These are phyloP conservation scores for Auanema freiburgensis DNA, from an alignment of 2,888 invertebrate species.

Conservation along the genomic window DNA sequence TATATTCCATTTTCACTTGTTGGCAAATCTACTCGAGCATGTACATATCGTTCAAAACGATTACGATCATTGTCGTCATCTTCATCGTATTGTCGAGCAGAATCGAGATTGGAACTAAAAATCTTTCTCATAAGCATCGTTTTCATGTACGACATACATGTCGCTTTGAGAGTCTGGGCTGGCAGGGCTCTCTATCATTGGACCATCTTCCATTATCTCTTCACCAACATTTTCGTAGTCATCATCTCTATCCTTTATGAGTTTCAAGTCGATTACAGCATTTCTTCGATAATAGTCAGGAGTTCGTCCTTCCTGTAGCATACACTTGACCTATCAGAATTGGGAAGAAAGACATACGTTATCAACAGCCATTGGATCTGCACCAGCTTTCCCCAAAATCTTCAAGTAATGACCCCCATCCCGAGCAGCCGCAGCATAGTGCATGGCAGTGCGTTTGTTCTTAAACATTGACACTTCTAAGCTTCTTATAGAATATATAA, in stretches of 20 bases:
- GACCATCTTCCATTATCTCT: conserved; percentile 46
- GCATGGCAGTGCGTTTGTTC: conserved; percentile 83
- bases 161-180: conserved; percentile 44
- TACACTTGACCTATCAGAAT: not conserved
- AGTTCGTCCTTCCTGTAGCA: conserved; percentile 75
- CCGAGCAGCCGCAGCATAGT: conserved; percentile 81
- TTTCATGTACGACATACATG: conserved; percentile 15
- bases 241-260: conserved; percentile 54
- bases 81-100: conserved; percentile 44
- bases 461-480: conserved; percentile 38
- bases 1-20: conserved; percentile 66
- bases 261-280: conserved; percentile 72
- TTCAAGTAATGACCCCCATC: conserved; percentile 70
- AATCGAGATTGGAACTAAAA: conserved; percentile 49
- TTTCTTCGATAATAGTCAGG: conserved; percentile 80
- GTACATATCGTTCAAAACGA: conserved; percentile 54
- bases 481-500: not conserved
- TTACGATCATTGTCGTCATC: conserved; percentile 50
- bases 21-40: conserved; percentile 59
- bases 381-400: conserved; percentile 79
- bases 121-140: not conserved
- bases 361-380: conserved; percentile 81
- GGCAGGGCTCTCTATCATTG: conserved; percentile 36
- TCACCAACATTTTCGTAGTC: conserved; percentile 42
- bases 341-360: conserved; percentile 72